Conservation (phyloP, 2,797 vertebrate species). For the Rhyacichthys aspro region DNA sequence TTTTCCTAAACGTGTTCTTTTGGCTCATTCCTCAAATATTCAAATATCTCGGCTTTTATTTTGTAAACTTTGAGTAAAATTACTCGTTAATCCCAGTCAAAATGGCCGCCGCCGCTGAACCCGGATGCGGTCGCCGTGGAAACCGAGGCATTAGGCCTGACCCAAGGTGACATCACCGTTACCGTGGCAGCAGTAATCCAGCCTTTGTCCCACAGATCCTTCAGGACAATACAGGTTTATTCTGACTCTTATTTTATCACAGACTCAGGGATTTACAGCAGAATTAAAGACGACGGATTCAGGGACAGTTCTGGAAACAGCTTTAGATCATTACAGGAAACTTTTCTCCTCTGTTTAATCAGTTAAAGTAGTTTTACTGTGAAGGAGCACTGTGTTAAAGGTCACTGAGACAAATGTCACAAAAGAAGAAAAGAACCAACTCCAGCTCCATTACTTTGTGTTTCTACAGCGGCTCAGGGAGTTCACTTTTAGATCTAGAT, state of each 20-base stretch:
- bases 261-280: not conserved
- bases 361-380: too few species aligned
- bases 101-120: not conserved
- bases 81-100: not conserved
- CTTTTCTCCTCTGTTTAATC: not conserved
- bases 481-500: too few species aligned
- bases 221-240: not conserved
- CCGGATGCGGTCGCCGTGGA: constrained; percentile 4
- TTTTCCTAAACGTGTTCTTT: too few species aligned
- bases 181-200: constrained; percentile 3
- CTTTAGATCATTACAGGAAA: not conserved
- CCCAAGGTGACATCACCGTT: not conserved
- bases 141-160: constrained; percentile 5
- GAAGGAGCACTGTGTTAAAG: too few species aligned
- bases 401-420: too few species aligned
- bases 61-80: too few species aligned
- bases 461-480: too few species aligned
- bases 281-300: not conserved
- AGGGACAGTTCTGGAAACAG: not conserved
- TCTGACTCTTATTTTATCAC: not conserved
- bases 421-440: too few species aligned
- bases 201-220: not conserved
- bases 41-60: too few species aligned
- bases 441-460: too few species aligned
- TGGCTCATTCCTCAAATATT: too few species aligned